Evolutionary conservation across 2,888 invertebrate species (phyloP).

Genomic region (Dynastes grantii): DNA sequence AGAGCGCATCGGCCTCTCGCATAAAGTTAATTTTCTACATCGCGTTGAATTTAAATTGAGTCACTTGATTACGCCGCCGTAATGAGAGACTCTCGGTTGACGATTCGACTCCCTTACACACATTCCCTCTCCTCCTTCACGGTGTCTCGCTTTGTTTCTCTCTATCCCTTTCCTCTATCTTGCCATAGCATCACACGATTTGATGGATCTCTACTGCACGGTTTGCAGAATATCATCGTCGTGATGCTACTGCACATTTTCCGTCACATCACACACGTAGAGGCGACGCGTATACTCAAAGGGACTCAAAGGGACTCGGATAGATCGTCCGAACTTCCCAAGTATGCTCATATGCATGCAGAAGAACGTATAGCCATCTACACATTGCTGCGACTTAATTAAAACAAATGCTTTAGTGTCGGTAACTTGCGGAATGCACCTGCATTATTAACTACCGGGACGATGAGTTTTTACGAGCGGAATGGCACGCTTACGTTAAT

Average conservation of each 20-base stretch:
- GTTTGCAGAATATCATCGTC: slow-evolving; percentile 22
- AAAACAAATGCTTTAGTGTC: slow-evolving; percentile 37
- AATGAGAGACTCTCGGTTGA: slow-evolving; percentile 43
- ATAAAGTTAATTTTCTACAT: slow-evolving; percentile 44
- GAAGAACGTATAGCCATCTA: slow-evolving; percentile 6
- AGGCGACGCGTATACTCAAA: neutral
- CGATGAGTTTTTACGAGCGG: slow-evolving; percentile 14
- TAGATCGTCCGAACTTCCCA: slow-evolving; percentile 6
- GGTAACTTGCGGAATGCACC: slow-evolving; percentile 36
- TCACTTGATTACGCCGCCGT: slow-evolving; percentile 45
- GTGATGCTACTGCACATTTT: slow-evolving; percentile 26
- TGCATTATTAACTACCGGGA: slow-evolving; percentile 30
- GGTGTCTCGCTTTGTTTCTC: neutral
- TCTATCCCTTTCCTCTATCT: neutral
- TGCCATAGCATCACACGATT: neutral
- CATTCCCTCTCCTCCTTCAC: neutral
- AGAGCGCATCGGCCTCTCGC: slow-evolving; percentile 14
- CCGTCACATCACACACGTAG: slow-evolving; percentile 26
- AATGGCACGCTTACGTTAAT: neutral
- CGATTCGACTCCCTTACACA: slow-evolving; percentile 26
- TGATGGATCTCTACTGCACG: slow-evolving; percentile 33
- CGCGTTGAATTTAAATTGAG: slow-evolving; percentile 45
- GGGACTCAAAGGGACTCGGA: slow-evolving; percentile 2
- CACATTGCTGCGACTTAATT: slow-evolving; percentile 19
- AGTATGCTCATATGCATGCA: slow-evolving; percentile 23